Base-by-base conservation (phyloP, 2,797 vertebrate species). In the Acanthurus tractus region DNA sequence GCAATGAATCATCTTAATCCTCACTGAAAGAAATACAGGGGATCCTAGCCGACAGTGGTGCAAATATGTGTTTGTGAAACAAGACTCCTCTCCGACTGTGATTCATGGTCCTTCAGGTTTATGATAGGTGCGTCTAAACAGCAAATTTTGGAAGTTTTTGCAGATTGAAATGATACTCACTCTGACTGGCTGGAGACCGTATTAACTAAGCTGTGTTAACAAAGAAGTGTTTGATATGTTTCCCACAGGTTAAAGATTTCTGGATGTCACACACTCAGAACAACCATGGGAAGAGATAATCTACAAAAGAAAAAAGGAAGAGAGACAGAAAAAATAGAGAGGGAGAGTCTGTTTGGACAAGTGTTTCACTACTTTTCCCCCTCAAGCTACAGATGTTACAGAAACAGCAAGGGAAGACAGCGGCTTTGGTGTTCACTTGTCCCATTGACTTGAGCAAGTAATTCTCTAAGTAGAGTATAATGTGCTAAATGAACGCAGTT, bases 101-200 rank as follows among this genome's bases (percentile, higher is more conserved):
- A 81, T 53, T 87, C 74, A 78, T 17, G 29, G 13, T 74, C 63
- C 45, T 44, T 58, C 63, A 71, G 63, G 62, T 76, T 82, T 74
- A 64, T 69, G 67, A 55, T 78, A 59, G 63, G 50, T n/a, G 70
- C 66, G 77, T 75, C 42, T 29, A 46, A 57, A 6, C 53, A 20
- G 66, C 9, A 2, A 49, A 53, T 34, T 80, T 52, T 59, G 61
- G 56, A 29, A 64, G 66, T 63, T 73, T 74, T 44, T 64, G 53
- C 72, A 73, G 29, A 66, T 63, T 81, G 42, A n/a, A 53, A 58
- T 52, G 50, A 63, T 70, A 74, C 62, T 59, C 70, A 52, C 12
- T 17, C 25, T 15, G 17, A 69, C 40, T 62, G 63, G 81, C 71
- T 78, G 65, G 20, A 59, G 73, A 56, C 76, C 73, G 54, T 20